Evolutionary conservation across 2,113 vertebrate genomes (phyloP), one percentile per base, ranked within the genome.

Genomic region (Sisor rabdophorus): DNA sequence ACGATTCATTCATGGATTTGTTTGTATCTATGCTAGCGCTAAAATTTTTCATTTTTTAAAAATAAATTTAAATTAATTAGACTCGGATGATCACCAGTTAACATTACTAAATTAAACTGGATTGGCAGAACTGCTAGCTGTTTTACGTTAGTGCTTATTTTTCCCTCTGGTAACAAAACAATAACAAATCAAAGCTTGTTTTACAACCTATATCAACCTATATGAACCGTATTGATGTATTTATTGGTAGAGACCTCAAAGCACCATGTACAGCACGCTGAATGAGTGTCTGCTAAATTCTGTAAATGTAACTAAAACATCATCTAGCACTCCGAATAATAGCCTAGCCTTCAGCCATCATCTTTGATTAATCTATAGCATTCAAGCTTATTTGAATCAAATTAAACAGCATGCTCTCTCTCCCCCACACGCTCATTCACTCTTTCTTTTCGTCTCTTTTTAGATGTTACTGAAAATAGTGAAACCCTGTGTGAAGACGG

Each of bases 391-490:
- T 52, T 28, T 69, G 12, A 5, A 44, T 9, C 10, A 10, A 9
- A 10, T 65, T 65, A 40, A 61, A 44, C 32, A 9, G 17, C 15
- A 19, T 17, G 3, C 15, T 56, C 52, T n/a, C 52, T 28, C 8
- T 59, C 44, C 15, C 5, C 15, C 4, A 53, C 17, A 30, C 8
- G 58, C 24, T 26, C 1, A 16, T 4, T 64, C 1, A 60, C 28
- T 76, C 40, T 19, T 3, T 75, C n/a, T n/a, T n/a, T n/a, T n/a
- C n/a, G n/a, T 15, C 50, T 22, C 28, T 11, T 13, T 17, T 11
- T 32, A 92, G 91, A 81, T 59, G 88, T 73, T n/a, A 81, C 86
- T 52, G 89, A 87, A 64, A 75, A 44, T 0, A 24, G 48, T 53
- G 68, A 71, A 36, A 15, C 15, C 22, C 7, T 71, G 28, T n/a